Evolutionary conservation across 1,140 invertebrate genomes (phyloP).

Genomic region (Panagrolaimus sp.): DNA sequence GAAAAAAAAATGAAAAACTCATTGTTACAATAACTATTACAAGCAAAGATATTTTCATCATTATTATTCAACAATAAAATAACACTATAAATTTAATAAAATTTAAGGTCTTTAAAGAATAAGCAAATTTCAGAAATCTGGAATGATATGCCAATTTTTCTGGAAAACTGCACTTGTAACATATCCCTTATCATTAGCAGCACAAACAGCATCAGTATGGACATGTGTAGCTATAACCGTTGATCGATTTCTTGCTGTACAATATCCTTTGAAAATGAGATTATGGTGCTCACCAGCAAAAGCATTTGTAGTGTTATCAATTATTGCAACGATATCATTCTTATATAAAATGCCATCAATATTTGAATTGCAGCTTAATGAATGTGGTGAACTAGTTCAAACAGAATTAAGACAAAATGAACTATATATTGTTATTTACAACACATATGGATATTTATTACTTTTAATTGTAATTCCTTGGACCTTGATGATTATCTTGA

Average conservation of each 20-base stretch:
- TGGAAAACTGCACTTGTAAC: slow-evolving; percentile 53
- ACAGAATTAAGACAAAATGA: slow-evolving; percentile 41
- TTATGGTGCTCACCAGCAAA: slow-evolving; percentile 14
- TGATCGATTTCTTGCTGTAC: slow-evolving; percentile 52
- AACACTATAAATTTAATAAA: too few relatives aligned
- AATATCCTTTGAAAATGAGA: slow-evolving; percentile 43
- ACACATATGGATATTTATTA: slow-evolving; percentile 34
- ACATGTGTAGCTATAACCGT: slow-evolving; percentile 56
- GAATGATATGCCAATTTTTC: slow-evolving; percentile 51
- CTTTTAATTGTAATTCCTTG: slow-evolving; percentile 49
- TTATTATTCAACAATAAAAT: too few relatives aligned
- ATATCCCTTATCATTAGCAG: slow-evolving; percentile 52
- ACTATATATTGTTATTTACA: slow-evolving; percentile 42
- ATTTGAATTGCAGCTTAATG: slow-evolving; percentile 51
- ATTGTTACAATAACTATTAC: too few relatives aligned
- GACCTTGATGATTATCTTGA: slow-evolving; percentile 51
- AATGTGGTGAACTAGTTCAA: slow-evolving; percentile 42
- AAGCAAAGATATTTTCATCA: too few relatives aligned
- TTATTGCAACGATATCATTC: slow-evolving; percentile 9
- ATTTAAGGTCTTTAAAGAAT: too few relatives aligned
- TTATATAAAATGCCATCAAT: slow-evolving; percentile 52
- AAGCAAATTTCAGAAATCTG: slow-evolving; percentile 22
- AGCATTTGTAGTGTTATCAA: not conserved
- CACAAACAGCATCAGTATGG: slow-evolving; percentile 54
- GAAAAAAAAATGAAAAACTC: too few relatives aligned